Evolutionary conservation across 2,888 invertebrate genomes (phyloP), one percentile per base, ranked within the genome.

Genomic region (Sinotaia quadrata): DNA sequence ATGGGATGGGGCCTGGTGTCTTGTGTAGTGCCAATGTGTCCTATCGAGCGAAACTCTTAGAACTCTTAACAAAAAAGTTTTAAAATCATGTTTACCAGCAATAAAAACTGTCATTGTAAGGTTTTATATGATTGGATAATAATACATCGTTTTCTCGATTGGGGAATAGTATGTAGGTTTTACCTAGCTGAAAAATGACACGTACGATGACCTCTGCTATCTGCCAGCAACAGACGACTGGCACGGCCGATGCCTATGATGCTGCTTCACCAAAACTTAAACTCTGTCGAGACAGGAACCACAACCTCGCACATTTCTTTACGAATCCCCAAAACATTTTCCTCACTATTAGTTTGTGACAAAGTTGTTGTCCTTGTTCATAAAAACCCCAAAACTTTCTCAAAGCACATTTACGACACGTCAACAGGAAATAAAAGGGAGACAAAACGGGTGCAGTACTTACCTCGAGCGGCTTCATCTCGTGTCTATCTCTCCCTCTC

Each of bases 381-480:
- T n/a, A n/a, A n/a, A n/a, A n/a, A n/a, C n/a, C n/a, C n/a, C n/a
- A n/a, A n/a, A n/a, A n/a, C n/a, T n/a, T n/a, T n/a, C n/a, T n/a
- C n/a, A n/a, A n/a, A n/a, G n/a, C n/a, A n/a, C n/a, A n/a, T n/a
- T n/a, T n/a, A n/a, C n/a, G 47, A 47, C 47, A 18, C 21, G 24
- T 47, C 47, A 47, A n/a, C n/a, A n/a, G n/a, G n/a, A n/a, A n/a
- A 58, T 56, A 49, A 29, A 36, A 58, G 24, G 33, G 27, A 37
- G 21, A 44, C 33, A 49, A 33, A 54, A 31, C 52, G 44, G 12
- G 63, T 61, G 31, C 52, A 27, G 59, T 31, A 69, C 69, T 71
- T 74, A 76, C 76, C 76, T 76, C 76, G 49, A 76, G 68, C 54
- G 76, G 76, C 69, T 76, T 76, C 76, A 76, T 76, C 62, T 52